Conservation (phyloP, 2,797 vertebrate species). For the Trichosurus vulpecula region DNA sequence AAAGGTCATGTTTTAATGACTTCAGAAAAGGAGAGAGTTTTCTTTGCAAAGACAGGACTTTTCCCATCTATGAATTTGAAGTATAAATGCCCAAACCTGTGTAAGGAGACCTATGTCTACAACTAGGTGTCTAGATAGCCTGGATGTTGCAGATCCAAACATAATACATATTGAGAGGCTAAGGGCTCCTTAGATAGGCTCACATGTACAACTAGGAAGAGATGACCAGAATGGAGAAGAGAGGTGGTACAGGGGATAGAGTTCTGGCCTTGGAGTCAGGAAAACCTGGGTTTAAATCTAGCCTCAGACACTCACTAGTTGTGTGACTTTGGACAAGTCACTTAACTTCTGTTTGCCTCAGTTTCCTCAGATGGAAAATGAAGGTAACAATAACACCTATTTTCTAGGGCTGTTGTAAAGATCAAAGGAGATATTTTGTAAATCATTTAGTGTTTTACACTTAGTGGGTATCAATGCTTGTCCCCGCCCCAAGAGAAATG, state of each 20-base stretch:
- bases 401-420: not conserved
- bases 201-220: not conserved
- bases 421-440: not conserved
- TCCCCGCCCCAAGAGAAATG: not conserved
- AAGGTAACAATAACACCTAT: not conserved
- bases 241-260: not conserved
- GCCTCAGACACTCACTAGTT: not conserved
- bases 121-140: not conserved
- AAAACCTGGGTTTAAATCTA: not conserved
- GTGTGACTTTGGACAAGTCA: not conserved
- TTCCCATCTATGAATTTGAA: not conserved
- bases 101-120: not conserved
- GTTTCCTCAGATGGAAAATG: not conserved
- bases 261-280: not conserved
- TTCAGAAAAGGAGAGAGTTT: slow-evolving; percentile 62
- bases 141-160: not conserved
- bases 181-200: not conserved
- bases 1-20: slow-evolving; percentile 77
- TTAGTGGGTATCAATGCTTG: not conserved
- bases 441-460: not conserved
- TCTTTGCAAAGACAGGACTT: not conserved
- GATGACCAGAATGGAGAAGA: not conserved
- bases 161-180: not conserved
- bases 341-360: not conserved
- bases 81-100: not conserved